A percentile compares a stretch with the other conserved stretches of the same genome.
phyloP scores from a whole-genome alignment of 2,113 vertebrate species.

The Gallinago paraguaiae region DNA sequence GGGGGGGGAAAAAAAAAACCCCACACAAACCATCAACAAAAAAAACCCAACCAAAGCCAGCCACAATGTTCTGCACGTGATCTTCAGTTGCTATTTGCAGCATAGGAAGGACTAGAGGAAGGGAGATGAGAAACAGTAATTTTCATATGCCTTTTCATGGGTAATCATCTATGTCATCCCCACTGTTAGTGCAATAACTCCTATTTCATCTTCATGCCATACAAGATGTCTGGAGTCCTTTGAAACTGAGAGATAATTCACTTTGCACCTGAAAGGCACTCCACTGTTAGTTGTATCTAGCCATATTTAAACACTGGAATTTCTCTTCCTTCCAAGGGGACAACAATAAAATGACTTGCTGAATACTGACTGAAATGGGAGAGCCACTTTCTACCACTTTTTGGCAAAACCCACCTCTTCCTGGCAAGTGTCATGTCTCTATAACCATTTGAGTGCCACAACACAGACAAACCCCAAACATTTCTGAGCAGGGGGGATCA shows the following conservation, averaged over 20 bases:
- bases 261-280: background rate
- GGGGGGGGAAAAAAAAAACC: no score
- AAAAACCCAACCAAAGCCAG: background rate
- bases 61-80: background rate
- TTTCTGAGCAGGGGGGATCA: background rate
- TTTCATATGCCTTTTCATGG: background rate
- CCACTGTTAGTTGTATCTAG: background rate
- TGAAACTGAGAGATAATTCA: background rate
- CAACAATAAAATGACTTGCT: background rate
- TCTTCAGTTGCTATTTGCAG: background rate
- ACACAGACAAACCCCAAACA: background rate
- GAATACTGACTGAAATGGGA: background rate
- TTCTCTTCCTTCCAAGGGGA: background rate
- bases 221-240: background rate
- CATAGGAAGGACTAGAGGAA: background rate
- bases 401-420: background rate
- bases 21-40: background rate
- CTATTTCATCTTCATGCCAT: background rate
- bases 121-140: background rate
- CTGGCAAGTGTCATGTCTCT: background rate
- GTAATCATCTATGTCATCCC: background rate
- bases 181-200: background rate
- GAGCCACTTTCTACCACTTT: background rate
- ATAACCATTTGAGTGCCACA: background rate
- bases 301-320: background rate